Evolutionary conservation across 2,797 vertebrate genomes (phyloP).

Genomic region (Triplophysa bombifrons): DNA sequence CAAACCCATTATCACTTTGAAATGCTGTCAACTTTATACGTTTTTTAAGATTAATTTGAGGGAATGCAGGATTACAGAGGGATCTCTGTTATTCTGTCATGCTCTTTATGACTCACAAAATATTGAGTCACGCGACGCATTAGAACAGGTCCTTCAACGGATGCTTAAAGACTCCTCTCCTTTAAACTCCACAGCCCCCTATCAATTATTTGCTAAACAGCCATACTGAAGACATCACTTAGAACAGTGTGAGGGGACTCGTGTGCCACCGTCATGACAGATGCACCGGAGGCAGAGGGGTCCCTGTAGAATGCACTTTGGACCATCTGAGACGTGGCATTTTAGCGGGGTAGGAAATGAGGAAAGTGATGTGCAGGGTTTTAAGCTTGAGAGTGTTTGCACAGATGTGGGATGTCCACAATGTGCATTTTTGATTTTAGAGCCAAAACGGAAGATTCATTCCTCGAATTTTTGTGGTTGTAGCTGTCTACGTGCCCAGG

Average conservation of each 20-base stretch:
- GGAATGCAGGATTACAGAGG: conserved; percentile 30
- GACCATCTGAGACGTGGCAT: conserved; percentile 63
- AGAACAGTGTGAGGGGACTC: conserved; percentile 72
- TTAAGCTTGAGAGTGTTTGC: not conserved
- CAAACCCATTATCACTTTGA: not conserved
- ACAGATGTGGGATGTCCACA: not conserved
- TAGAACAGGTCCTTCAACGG: conserved; percentile 58
- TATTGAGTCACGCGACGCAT: conserved; percentile 70
- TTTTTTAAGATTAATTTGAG: conserved; percentile 21
- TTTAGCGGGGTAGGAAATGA: conserved; percentile 26
- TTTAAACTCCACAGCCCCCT: conserved; percentile 70
- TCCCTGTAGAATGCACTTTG: conserved; percentile 68
- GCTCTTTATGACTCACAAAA: conserved; percentile 72
- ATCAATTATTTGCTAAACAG: conserved; percentile 79
- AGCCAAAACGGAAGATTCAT: not conserved
- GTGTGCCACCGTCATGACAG: conserved; percentile 73
- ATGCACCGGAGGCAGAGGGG: conserved; percentile 69
- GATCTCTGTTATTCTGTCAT: conserved; percentile 68
- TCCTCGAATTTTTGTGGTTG: not conserved
- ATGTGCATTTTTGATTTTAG: conserved; percentile 3
- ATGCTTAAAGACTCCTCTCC: conserved; percentile 62
- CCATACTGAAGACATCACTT: conserved; percentile 77
- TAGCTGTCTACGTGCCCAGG: not conserved
- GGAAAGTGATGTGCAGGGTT: not conserved
- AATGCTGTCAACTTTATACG: not conserved